Percentiles rank a stretch among this genome's conserved stretches.
Conservation (phyloP, 2,797 vertebrate genomes). For the Lates japonicus region DNA sequence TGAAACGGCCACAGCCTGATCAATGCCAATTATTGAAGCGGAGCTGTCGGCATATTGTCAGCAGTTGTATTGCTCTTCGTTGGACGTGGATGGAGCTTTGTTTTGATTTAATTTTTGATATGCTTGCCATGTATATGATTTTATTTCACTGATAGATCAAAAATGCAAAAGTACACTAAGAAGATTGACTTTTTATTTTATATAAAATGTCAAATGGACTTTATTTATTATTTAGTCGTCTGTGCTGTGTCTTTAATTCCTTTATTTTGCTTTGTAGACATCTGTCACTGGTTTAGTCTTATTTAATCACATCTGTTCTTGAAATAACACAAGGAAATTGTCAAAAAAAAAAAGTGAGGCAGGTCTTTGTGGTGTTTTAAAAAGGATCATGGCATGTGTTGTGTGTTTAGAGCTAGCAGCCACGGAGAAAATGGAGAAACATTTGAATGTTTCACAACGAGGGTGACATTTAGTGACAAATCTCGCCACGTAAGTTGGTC, state of each 20-base stretch:
- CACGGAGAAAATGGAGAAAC: conserved; percentile 37
- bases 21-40: conserved; percentile 50
- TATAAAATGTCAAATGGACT: conserved; percentile 61
- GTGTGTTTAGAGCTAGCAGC: conserved; percentile 23
- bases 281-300: conserved; percentile 63
- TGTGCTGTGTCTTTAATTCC: conserved; percentile 55
- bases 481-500: conserved; percentile 25
- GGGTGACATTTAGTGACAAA: conserved; percentile 25
- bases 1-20: conserved; percentile 50
- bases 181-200: conserved; percentile 64
- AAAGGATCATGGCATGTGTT: conserved; percentile 27
- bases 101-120: conserved; percentile 64
- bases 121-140: conserved; percentile 69
- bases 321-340: conserved; percentile 43
- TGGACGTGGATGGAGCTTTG: conserved; percentile 55
- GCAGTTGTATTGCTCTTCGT: conserved; percentile 40
- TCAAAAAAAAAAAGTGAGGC: conserved; percentile 37
- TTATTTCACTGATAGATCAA: conserved; percentile 54
- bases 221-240: conserved; percentile 74
- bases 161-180: conserved; percentile 61
- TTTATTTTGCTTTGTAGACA: conserved; percentile 63
- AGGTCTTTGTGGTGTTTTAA: conserved; percentile 35
- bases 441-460: conserved; percentile 36
- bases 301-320: conserved; percentile 64
- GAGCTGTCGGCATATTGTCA: conserved; percentile 31